Conservation (phyloP, 2,888 invertebrate genomes). For the Morinoia aosen region DNA sequence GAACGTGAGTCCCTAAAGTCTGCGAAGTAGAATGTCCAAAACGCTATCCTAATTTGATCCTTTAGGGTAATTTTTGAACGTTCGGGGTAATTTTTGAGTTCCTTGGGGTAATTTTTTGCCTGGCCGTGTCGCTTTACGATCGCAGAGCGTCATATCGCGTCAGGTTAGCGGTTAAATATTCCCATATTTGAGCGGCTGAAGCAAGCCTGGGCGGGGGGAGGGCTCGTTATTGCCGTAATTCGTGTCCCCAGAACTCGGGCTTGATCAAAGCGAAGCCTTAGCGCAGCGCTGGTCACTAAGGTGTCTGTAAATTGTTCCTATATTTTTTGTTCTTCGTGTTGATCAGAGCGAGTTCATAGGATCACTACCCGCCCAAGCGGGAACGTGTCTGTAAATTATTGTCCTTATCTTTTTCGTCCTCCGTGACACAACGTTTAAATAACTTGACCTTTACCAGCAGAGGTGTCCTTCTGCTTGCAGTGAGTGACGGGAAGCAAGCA, state of each 20-base stretch:
- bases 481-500: no score
- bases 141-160: not conserved
- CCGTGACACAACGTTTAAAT: no score
- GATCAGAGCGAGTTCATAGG: no score
- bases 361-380: no score
- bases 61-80: not conserved
- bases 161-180: conserved; percentile 1
- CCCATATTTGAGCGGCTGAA: not conserved
- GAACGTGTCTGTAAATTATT: no score
- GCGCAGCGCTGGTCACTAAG: no score
- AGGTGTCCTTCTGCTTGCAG: no score
- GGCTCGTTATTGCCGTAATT: not conserved
- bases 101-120: not conserved
- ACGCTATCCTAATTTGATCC: conserved; percentile 2
- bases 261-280: not conserved
- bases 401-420: no score
- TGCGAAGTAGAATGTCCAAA: not conserved
- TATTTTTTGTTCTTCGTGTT: no score
- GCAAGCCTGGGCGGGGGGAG: not conserved
- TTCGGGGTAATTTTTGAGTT: not conserved
- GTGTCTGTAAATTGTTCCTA: no score
- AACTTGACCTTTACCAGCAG: no score
- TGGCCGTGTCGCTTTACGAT: not conserved
- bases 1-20: no score
- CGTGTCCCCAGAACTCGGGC: not conserved